Evolutionary conservation across 1,140 invertebrate species (phyloP).

Genomic region (Drosophila murphyi): DNA sequence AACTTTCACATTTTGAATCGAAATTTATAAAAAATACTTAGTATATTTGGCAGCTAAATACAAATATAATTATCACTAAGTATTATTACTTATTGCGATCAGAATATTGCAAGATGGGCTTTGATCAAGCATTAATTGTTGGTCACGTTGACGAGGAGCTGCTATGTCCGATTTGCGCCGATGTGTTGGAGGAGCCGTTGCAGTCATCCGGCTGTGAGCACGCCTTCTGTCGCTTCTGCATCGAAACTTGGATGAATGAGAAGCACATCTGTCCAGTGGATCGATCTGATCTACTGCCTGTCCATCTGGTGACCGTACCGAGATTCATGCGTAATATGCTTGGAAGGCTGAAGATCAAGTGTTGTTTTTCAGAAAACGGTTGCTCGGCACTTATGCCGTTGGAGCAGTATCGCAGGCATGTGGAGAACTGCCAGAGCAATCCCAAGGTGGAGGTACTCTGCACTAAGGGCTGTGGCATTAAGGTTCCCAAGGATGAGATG

Average conservation of each 20-base stretch:
- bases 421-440: constrained; percentile 50
- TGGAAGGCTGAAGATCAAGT: constrained; percentile 49
- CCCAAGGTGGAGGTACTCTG: constrained; percentile 58
- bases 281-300: constrained; percentile 34
- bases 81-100: background rate
- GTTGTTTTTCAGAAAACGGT: constrained; percentile 47
- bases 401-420: constrained; percentile 55
- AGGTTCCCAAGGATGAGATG: constrained; percentile 64
- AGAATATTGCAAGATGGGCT: constrained; percentile 46
- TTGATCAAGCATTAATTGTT: constrained; percentile 53
- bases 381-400: constrained; percentile 33
- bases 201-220: constrained; percentile 63
- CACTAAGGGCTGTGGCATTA: constrained; percentile 56
- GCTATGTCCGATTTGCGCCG: constrained; percentile 61
- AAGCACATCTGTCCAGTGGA: constrained; percentile 65
- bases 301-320: constrained; percentile 43
- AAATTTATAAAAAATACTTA: constrained; percentile 53
- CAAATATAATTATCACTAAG: background rate
- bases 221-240: constrained; percentile 59
- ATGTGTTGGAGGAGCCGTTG: constrained; percentile 64
- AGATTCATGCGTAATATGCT: constrained; percentile 71
- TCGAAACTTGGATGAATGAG: constrained; percentile 59
- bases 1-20: constrained; percentile 48
- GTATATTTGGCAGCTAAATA: constrained; percentile 34
- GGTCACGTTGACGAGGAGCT: constrained; percentile 67